Evolutionary conservation across 1,140 invertebrate species (phyloP).

Genomic region (Linepithema humile): DNA sequence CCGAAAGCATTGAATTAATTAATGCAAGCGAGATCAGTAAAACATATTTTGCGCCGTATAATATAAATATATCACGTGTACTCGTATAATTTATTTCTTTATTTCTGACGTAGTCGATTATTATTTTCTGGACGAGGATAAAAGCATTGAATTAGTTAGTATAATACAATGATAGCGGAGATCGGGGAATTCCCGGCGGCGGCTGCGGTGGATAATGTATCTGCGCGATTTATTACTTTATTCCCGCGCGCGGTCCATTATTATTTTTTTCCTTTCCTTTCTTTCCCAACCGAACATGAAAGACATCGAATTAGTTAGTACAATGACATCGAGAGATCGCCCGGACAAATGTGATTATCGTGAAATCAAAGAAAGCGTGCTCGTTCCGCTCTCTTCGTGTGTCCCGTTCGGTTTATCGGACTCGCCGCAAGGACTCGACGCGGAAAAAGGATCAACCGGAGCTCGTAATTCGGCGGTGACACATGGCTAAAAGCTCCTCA

Average conservation of each 20-base stretch:
- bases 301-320: slow-evolving; percentile 50
- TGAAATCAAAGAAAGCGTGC: slow-evolving; percentile 48
- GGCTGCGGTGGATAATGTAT: slow-evolving; percentile 47
- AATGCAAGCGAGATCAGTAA: slow-evolving; percentile 2
- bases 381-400: slow-evolving; percentile 39
- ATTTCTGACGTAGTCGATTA: slow-evolving; percentile 45
- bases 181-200: slow-evolving; percentile 50
- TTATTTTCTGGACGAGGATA: slow-evolving; percentile 46
- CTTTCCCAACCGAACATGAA: slow-evolving; percentile 29
- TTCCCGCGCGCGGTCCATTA: slow-evolving; percentile 47
- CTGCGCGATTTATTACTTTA: slow-evolving; percentile 58
- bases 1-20: slow-evolving; percentile 29
- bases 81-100: slow-evolving; percentile 40
- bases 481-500: slow-evolving; percentile 71
- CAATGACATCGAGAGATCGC: slow-evolving; percentile 44
- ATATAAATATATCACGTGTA: slow-evolving; percentile 9
- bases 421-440: slow-evolving; percentile 28
- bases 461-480: slow-evolving; percentile 56
- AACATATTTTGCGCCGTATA: slow-evolving; percentile 1
- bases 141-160: slow-evolving; percentile 53
- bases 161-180: slow-evolving; percentile 54
- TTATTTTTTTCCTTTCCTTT: neutral
- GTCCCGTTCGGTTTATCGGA: slow-evolving; percentile 29
- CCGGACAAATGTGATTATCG: slow-evolving; percentile 48
- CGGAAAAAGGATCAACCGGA: slow-evolving; percentile 21